Evolutionary conservation across 2,113 vertebrate genomes (phyloP), one percentile per base, ranked within the genome.

Genomic region (Ivindomyrus marchei): DNA sequence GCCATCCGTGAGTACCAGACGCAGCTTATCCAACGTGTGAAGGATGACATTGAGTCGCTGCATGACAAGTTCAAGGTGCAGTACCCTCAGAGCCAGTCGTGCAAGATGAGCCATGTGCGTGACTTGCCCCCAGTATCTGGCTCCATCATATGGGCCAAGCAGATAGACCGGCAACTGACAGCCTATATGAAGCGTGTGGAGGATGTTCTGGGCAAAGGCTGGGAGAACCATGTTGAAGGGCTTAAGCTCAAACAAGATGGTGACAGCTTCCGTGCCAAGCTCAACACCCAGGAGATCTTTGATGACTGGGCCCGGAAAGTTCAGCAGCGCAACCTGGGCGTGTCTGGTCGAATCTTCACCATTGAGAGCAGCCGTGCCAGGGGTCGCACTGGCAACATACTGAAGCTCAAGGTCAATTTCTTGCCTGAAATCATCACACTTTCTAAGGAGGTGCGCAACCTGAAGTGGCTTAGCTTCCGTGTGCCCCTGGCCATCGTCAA

Each of bases 1-100:
- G 98, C 98, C 91, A 99, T 99, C 90, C 97, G 98, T 0, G 98
- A 99, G 45, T 99, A 99, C 93, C 98, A 99, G 93, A 99, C 98
- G 0, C 98, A 99, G 77, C 93, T 99, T 49, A 99, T 99, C 93
- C 98, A 99, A 94, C 97, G 98, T 0, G 98, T 99, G 56, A 99
- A 99, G 19, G 98, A 99, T 0, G 98, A 99, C 92, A 99, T 99
- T 0, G 98, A 99, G 93, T 98, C 98, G 0, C 97, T 99, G 86
- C 98, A 99, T 0, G 98, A 99, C 94, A 99, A 99, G 93, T 99
- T 99, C 93, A 99, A 99, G 93, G 98, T 99, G 39, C 98, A 99
- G 84, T 99, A 99, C 92, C 98, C 98, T 0, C 98, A 99, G 93
- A 99, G 98, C 87, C 98, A 99, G 66, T 97, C 98, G 0, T 99